Base-by-base conservation (phyloP, 2,797 vertebrate genomes). In the Semotilus atromaculatus region DNA sequence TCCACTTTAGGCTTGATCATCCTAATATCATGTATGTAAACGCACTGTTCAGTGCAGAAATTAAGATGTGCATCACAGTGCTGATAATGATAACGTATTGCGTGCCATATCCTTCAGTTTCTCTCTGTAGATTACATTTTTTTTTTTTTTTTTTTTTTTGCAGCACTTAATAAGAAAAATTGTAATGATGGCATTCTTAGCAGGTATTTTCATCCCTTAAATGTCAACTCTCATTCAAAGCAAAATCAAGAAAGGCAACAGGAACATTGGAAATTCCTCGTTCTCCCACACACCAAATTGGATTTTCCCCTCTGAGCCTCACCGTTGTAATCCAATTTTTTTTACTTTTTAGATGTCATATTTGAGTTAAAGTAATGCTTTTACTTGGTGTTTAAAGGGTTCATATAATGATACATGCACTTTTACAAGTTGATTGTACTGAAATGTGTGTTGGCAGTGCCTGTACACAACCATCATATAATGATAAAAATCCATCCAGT, bases 231-330 rank as follows among this genome's bases (percentile, higher is more conserved):
- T 34, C 3, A 1, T 73, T 82, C 2, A 73, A 81, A 21, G 2
- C 7, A 5, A 26, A 62, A 51, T 36, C n/a, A n/a, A 48, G n/a
- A 75, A 43, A 71, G 21, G 58, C 23, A 43, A 82, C 13, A 58
- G 31, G 71, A 72, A 72, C 64, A 23, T 79, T 55, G 71, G 70
- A 51, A 82, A 75, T 48, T 80, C 53, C 68, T 82, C 6, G 26
- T 10, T 58, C 38, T 55, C 34, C 31, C 34, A 36, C 23, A 71
- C 23, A 34, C 7, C 26, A 21, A 48, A 21, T 29, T 48, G 6
- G n/a, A 68, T 67, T 82, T 71, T 10, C 79, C 53, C 55, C 9
- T 58, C 29, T 43, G 9, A 64, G 11, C 19, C 51, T 64, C 3
- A 10, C 31, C 0, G 14, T 40, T 62, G 40, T 36, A 58, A 55